Percentiles rank a stretch among this genome's conserved stretches.
These are phyloP conservation scores for Anagrus nilaparvatae DNA, from an alignment of 1,140 invertebrate genomes.

Conservation along the genomic window DNA sequence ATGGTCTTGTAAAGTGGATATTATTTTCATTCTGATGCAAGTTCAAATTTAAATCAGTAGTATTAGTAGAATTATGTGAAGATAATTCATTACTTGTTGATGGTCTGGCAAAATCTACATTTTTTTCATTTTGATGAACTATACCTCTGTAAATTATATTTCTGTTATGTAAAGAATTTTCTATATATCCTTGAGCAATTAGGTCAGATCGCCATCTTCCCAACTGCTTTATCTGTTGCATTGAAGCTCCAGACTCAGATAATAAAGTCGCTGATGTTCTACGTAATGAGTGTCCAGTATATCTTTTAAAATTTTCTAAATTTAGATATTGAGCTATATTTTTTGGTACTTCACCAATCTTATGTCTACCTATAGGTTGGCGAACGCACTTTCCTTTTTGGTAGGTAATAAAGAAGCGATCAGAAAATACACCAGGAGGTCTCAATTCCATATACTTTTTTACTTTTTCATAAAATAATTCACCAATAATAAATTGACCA, in stretches of 20 bases:
- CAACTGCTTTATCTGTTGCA: too few relatives aligned
- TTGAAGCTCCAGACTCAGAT: too few relatives aligned
- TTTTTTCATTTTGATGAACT: background rate
- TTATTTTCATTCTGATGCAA: too few relatives aligned
- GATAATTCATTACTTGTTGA: conserved; percentile 13
- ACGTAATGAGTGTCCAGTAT: too few relatives aligned
- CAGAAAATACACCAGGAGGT: conserved; percentile 10
- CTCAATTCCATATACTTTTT: conserved; percentile 17
- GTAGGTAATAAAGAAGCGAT: conserved; percentile 18
- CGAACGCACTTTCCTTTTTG: conserved; percentile 16
- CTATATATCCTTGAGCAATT: too few relatives aligned
- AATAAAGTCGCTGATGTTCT: too few relatives aligned
- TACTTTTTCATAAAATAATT: conserved; percentile 14
- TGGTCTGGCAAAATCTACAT: conserved; percentile 3
- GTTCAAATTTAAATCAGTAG: too few relatives aligned
- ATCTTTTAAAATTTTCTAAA: conserved; percentile 7
- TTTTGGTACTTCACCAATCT: conserved; percentile 16
- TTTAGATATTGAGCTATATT: conserved; percentile 14
- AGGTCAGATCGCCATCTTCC: too few relatives aligned
- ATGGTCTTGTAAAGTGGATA: too few relatives aligned
- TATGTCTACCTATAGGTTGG: conserved; percentile 18
- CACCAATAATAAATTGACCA: conserved; percentile 13
- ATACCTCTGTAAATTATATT: too few relatives aligned
- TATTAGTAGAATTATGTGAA: too few relatives aligned
- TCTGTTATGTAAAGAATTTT: too few relatives aligned